These are phyloP conservation scores for Platyscapa corneri DNA, from an alignment of 1,140 invertebrate species.

Conservation along the genomic window DNA sequence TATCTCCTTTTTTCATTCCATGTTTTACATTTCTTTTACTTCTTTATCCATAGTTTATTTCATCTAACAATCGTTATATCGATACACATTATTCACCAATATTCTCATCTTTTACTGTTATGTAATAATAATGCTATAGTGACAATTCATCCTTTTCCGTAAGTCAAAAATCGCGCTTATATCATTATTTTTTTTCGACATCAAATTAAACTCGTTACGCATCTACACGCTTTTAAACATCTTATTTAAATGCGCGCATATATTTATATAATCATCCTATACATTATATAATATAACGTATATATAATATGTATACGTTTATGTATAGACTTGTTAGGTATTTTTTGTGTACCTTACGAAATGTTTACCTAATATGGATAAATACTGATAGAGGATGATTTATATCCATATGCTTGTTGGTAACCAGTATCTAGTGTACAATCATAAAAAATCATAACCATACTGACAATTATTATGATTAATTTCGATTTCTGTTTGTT, in stretches of 20 bases:
- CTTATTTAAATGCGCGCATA: background rate
- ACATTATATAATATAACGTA: constrained; percentile 50
- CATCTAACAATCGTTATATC: constrained; percentile 32
- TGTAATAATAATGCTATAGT: constrained; percentile 29
- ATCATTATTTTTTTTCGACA: constrained; percentile 1
- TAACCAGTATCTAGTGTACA: constrained; percentile 47
- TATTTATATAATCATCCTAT: constrained; percentile 42
- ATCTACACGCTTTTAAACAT: background rate
- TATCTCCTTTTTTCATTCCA: constrained; percentile 2
- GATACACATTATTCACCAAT: constrained; percentile 22
- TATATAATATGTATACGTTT: constrained; percentile 50
- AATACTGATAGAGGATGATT: constrained; percentile 53
- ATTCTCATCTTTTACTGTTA: background rate
- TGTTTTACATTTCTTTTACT: background rate
- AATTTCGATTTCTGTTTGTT: background rate
- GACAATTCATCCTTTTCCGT: background rate
- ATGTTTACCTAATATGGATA: constrained; percentile 35
- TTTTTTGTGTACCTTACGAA: constrained; percentile 20
- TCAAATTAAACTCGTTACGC: constrained; percentile 24
- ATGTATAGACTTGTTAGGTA: constrained; percentile 39
- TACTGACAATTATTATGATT: constrained; percentile 28
- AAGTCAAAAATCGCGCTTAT: background rate
- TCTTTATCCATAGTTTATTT: background rate
- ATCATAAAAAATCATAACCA: background rate
- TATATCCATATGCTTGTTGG: constrained; percentile 56